phyloP scores from a whole-genome alignment of 2,797 vertebrate species.

The Mus caroli region DNA sequence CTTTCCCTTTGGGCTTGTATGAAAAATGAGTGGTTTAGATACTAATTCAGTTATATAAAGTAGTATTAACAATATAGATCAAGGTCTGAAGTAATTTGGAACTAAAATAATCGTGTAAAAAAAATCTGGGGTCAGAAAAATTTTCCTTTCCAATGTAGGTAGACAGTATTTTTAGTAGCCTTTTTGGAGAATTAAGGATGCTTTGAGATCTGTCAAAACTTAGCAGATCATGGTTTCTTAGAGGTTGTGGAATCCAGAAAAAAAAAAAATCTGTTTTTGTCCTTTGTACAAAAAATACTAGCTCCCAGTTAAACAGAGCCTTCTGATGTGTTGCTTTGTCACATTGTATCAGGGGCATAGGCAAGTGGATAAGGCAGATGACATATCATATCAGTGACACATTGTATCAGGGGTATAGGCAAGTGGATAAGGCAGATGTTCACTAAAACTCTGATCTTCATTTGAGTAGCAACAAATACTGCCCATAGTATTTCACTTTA shows the following conservation, averaged over 20 bases:
- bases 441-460: conserved; percentile 42
- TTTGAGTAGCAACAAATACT: conserved; percentile 3
- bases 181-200: conserved; percentile 35
- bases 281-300: conserved; percentile 22
- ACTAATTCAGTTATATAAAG: background rate
- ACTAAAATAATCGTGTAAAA: conserved; percentile 12
- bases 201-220: background rate
- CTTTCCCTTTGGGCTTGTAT: background rate
- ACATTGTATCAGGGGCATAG: background rate
- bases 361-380: background rate
- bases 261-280: background rate
- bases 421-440: background rate
- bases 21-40: conserved; percentile 2
- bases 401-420: background rate
- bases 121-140: background rate
- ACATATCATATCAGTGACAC: background rate
- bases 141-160: background rate
- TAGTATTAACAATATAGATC: background rate
- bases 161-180: background rate
- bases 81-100: background rate
- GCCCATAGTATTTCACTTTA: background rate
- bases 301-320: background rate
- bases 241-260: conserved; percentile 33
- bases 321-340: background rate
- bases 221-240: conserved; percentile 37